A percentile compares a stretch with the other conserved stretches of the same genome.
These are phyloP conservation scores for Meteorus colon DNA, from an alignment of 2,888 invertebrate species.

Conservation along the genomic window DNA sequence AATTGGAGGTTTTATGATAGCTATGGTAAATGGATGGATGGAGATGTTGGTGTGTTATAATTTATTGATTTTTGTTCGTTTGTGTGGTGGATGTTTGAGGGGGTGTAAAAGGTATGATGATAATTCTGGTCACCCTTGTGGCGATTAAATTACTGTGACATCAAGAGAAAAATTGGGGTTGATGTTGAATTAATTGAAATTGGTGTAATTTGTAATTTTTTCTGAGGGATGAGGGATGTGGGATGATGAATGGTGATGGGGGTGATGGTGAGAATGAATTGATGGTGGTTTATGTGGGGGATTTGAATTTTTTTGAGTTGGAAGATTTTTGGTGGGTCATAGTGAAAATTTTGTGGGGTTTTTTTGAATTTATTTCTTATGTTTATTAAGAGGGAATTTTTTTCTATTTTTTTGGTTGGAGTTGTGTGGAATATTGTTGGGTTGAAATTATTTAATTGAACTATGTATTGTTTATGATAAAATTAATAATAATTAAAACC, in stretches of 20 bases:
- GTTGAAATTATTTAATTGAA: too few species aligned
- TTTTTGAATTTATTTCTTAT: too few species aligned
- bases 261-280: too few species aligned
- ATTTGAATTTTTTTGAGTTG: too few species aligned
- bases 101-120: not conserved
- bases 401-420: too few species aligned
- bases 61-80: not conserved
- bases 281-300: too few species aligned
- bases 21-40: not conserved
- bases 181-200: slow-evolving; percentile 44
- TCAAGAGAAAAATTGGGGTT: slow-evolving; percentile 39
- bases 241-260: not conserved
- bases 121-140: slow-evolving; percentile 4
- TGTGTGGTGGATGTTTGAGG: not conserved
- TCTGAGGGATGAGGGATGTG: not conserved
- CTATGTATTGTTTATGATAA: too few species aligned
- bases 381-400: too few species aligned
- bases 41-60: not conserved
- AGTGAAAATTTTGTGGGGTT: too few species aligned
- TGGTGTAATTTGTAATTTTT: not conserved
- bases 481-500: too few species aligned
- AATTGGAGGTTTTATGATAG: not conserved
- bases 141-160: slow-evolving; percentile 42
- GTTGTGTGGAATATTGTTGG: too few species aligned
- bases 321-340: too few species aligned